Evolutionary conservation across 1,140 invertebrate species (phyloP), one percentile per base, ranked within the genome.

Genomic region (Drosophila prosaltans): DNA sequence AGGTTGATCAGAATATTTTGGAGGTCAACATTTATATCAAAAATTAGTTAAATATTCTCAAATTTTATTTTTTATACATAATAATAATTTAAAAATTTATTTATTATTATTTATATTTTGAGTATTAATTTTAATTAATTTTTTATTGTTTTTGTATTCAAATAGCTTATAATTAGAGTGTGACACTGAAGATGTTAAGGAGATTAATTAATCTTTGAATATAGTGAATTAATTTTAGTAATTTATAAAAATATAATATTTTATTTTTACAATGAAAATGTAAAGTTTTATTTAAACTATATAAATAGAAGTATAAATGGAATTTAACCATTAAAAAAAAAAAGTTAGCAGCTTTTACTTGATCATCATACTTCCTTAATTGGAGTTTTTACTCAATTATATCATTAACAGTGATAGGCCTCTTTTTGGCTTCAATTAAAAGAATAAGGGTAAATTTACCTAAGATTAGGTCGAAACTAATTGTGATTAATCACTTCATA

Each of bases 121-220:
- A 85, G 66, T 85, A 92, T 80, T 86, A 92, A 79, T 89, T 92
- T 91, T 92, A 75, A 76, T 84, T 78, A 91, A 74, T 81, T 91
- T 90, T 90, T 84, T 89, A 78, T 81, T 83, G 84, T 90, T 86
- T 91, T 89, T 82, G 57, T 88, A 93, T 91, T 93, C 92, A 93
- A 92, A 93, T 94, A 94, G 93, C 94, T 94, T 94, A 94, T 92
- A 80, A 61, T 71, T 91, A 94, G 93, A 94, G 93, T 86, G 81
- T 93, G 91, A 93, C 93, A 93, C 92, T 94, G 94, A 94, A 94
- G 93, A 93, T 94, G 93, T 94, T 93, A 93, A 82, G 92, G 92
- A 90, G 92, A 91, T 92, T 76, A 72, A 32, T 75, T 78, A 80
- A 82, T 80, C 71, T 91, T 91, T 90, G 61, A 70, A 72, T 81